Conservation (phyloP, 2,113 vertebrate genomes). For the Atractosteus spatula region DNA sequence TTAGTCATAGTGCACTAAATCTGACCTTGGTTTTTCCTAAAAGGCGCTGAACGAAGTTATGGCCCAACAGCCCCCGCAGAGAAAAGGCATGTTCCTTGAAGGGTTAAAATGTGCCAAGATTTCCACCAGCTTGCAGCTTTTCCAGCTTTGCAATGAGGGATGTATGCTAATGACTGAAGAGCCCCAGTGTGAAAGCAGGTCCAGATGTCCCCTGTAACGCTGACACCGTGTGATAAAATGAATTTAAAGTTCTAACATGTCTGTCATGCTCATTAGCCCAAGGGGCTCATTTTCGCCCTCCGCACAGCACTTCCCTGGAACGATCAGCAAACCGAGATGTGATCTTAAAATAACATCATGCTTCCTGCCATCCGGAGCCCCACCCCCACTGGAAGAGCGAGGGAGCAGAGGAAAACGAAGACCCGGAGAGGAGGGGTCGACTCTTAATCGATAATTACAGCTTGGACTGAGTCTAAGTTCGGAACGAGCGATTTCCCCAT, state of each 20-base stretch:
- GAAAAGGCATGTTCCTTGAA: slow-evolving; percentile 21
- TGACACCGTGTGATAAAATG: slow-evolving; percentile 23
- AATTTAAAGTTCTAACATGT: slow-evolving; percentile 13
- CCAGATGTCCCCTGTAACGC: slow-evolving; percentile 1
- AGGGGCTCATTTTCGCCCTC: slow-evolving; percentile 6
- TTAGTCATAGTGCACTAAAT: too few relatives aligned
- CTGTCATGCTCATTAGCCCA: slow-evolving; percentile 5
- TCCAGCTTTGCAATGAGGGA: slow-evolving; percentile 1
- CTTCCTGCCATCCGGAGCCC: too few relatives aligned
- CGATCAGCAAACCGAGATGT: neutral
- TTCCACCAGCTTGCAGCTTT: neutral
- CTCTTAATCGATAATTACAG: too few relatives aligned
- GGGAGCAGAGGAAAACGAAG: too few relatives aligned
- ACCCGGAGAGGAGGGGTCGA: too few relatives aligned
- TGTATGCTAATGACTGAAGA: slow-evolving; percentile 11
- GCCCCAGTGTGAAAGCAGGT: slow-evolving; percentile 11
- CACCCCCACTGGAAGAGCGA: too few relatives aligned
- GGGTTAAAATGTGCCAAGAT: slow-evolving; percentile 7
- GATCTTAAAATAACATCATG: neutral
- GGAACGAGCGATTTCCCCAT: too few relatives aligned
- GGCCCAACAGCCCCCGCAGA: too few relatives aligned
- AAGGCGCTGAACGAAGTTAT: too few relatives aligned
- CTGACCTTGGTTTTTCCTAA: too few relatives aligned
- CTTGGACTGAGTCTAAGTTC: too few relatives aligned
- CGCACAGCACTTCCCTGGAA: neutral